Conservation (phyloP, 64 coral and sea anemone species). For the Montipora efflorescens region DNA sequence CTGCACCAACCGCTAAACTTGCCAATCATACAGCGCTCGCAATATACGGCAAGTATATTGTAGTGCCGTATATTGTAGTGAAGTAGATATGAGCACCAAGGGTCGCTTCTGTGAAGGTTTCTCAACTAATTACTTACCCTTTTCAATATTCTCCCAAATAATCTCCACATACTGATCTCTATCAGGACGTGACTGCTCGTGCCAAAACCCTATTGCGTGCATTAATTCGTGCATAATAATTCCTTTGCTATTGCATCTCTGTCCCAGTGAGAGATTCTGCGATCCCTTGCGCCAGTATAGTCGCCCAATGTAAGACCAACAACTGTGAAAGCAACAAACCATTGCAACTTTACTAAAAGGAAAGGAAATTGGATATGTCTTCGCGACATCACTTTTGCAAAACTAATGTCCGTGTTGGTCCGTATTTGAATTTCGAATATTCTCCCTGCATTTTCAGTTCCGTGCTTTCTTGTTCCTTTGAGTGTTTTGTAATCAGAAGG, state of each 20-base stretch:
- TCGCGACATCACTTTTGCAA: no score
- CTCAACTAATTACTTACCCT: conserved; percentile 38
- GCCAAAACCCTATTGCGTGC: conserved; percentile 92
- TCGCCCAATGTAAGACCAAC: conserved; percentile 90
- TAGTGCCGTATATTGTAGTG: no score
- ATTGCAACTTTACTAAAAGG: background rate
- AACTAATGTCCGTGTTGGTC: no score
- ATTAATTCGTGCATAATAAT: conserved; percentile 94
- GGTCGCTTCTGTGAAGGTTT: background rate
- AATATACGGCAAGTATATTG: no score
- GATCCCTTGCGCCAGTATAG: conserved; percentile 75
- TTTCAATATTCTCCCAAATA: conserved; percentile 86
- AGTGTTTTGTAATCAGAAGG: background rate
- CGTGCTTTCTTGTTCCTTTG: background rate
- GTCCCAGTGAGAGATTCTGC: conserved; percentile 76
- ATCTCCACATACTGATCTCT: conserved; percentile 82
- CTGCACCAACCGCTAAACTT: no score
- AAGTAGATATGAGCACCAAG: background rate
- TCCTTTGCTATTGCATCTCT: conserved; percentile 78
- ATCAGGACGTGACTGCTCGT: conserved; percentile 84
- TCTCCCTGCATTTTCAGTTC: background rate
- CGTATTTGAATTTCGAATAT: background rate
- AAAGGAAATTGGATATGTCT: no score
- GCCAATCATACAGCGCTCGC: no score
- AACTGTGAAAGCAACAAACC: conserved; percentile 40